These are phyloP conservation scores for Diorhabda elongata DNA, from an alignment of 1,140 invertebrate genomes.

Conservation along the genomic window DNA sequence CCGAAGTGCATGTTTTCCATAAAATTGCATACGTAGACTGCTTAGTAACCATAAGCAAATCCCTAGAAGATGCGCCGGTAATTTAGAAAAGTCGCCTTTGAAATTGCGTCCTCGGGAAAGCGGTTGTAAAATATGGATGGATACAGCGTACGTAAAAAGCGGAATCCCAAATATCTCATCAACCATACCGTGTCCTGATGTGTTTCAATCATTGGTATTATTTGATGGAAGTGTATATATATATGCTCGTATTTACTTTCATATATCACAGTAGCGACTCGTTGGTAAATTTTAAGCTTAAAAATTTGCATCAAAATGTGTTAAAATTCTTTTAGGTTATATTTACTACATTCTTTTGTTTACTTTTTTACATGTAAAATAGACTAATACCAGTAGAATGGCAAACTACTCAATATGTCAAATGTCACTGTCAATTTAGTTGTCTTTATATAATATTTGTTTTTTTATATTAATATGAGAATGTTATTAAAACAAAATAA, in stretches of 20 bases:
- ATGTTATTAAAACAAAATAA: no score
- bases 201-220: slow-evolving; percentile 40
- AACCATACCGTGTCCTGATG: slow-evolving; percentile 33
- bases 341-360: slow-evolving; percentile 31
- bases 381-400: neutral
- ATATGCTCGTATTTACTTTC: neutral
- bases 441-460: no score
- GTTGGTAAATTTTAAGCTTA: no score
- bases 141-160: slow-evolving; percentile 40
- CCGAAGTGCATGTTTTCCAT: neutral
- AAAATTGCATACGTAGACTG: neutral
- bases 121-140: slow-evolving; percentile 38
- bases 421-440: neutral
- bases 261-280: no score
- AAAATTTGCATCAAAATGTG: no score
- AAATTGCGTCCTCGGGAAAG: slow-evolving; percentile 33
- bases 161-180: slow-evolving; percentile 44
- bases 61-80: slow-evolving; percentile 28
- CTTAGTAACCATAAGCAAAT: slow-evolving; percentile 18
- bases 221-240: slow-evolving; percentile 8
- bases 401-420: neutral
- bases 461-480: no score
- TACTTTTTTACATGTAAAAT: neutral
- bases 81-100: slow-evolving; percentile 30
- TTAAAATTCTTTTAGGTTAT: no score